Conservation (phyloP, 23 tunicate genomes). For the Trididemnum clinides region DNA sequence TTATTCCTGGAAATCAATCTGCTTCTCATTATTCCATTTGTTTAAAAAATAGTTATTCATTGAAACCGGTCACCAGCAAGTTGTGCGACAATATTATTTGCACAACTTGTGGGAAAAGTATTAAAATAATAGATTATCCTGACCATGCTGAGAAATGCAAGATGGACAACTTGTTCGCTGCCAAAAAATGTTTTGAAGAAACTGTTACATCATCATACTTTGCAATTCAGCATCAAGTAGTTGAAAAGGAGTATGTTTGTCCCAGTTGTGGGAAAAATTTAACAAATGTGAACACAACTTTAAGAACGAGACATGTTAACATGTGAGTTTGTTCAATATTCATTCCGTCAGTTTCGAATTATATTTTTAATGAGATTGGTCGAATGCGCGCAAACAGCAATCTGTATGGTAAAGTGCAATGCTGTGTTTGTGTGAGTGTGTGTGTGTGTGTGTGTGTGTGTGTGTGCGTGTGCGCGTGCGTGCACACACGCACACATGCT, state of each 20-base stretch:
- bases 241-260: neutral
- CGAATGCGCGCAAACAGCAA: too few species aligned
- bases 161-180: neutral
- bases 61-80: neutral
- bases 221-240: too few species aligned
- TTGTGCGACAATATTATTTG: neutral
- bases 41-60: neutral
- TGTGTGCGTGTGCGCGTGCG: too few species aligned
- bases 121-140: neutral
- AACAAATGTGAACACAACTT: neutral
- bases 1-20: neutral
- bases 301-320: constrained; percentile 7
- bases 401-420: too few species aligned
- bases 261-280: constrained; percentile 9
- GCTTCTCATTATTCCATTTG: neutral
- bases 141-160: neutral
- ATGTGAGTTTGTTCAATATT: neutral
- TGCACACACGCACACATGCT: too few species aligned
- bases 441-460: too few species aligned
- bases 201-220: constrained; percentile 19
- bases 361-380: too few species aligned
- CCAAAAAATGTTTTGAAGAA: neutral
- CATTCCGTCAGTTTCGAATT: too few species aligned
- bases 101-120: constrained; percentile 14
- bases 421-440: too few species aligned